Evolutionary conservation across 2,797 vertebrate genomes (phyloP), one percentile per base, ranked within the genome.

Genomic region (Pipistrellus pygmaeus): DNA sequence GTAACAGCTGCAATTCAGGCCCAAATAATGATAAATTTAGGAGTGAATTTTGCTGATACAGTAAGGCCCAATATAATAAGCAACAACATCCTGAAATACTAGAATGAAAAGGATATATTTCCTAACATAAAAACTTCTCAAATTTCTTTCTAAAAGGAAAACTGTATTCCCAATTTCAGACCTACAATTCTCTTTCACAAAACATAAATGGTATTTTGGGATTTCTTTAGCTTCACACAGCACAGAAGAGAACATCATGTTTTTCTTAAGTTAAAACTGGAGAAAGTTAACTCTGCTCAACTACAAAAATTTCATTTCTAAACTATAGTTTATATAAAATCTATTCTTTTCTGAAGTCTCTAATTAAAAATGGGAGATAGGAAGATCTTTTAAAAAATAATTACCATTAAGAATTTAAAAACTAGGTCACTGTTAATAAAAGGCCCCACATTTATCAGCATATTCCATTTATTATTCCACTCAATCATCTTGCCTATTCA

Each of bases 81-180:
- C 71, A 93, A 62, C 44, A 94, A 60, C 6, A 92, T 72, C 27
- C 46, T 77, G 13, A 87, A 77, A 82, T 66, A 94, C 48, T 78
- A n/a, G 27, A 88, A 92, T 55, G 32, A 94, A 94, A 91, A 94
- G 75, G 5, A 10, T 66, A 5, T 53, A 64, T 25, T 41, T 32
- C 72, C 76, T 91, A 77, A 69, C 30, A 68, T 55, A 90, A 94
- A 95, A 81, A 46, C 17, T 66, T 69, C 57, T 85, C 32, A 78
- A 87, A 60, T 48, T 84, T 93, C 71, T 57, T 94, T 90, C 71
- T 78, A 87, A n/a, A 94, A 84, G 32, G 53, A 90, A 96, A 87
- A 53, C 3, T 85, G 0, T 68, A 73, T 38, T 90, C 12, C 77
- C 51, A 86, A 87, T 44, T 89, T 89, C 41, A 83, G 85, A 83